A percentile compares a stretch with the other conserved stretches of the same genome.
These are phyloP conservation scores for Cephus runcator DNA, from an alignment of 2,888 invertebrate species.

Conservation along the genomic window DNA sequence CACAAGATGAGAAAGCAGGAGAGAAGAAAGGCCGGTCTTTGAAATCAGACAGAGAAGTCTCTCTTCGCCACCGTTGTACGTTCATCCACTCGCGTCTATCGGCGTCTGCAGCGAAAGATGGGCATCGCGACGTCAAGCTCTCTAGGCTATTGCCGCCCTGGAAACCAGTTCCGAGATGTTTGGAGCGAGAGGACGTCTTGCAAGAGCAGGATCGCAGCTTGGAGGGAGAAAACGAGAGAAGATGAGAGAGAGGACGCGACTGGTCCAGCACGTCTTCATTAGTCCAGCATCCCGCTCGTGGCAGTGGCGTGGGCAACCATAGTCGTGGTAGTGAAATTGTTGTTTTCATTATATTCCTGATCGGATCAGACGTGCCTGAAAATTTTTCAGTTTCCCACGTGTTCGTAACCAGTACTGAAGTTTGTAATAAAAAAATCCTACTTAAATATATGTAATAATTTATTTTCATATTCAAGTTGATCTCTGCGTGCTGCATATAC, in stretches of 20 bases:
- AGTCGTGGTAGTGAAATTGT: slow-evolving; percentile 22
- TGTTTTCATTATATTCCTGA: background rate
- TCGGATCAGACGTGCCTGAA: background rate
- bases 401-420: background rate
- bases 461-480: background rate
- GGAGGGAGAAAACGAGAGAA: slow-evolving; percentile 15
- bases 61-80: background rate
- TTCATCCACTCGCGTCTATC: background rate
- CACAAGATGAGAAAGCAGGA: background rate
- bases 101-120: background rate
- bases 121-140: slow-evolving; percentile 29
- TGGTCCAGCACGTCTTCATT: slow-evolving; percentile 46
- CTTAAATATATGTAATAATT: background rate
- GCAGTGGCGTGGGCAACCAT: slow-evolving; percentile 37
- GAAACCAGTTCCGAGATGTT: slow-evolving; percentile 40
- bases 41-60: background rate
- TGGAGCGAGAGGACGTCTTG: slow-evolving; percentile 35
- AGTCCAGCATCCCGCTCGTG: slow-evolving; percentile 38
- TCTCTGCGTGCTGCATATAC: background rate
- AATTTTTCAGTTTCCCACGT: background rate
- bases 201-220: background rate
- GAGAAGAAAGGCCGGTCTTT: background rate
- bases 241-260: slow-evolving; percentile 23
- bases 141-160: slow-evolving; percentile 16
- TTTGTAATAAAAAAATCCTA: background rate